These are phyloP conservation scores for Temnothorax curvispinosus DNA, from an alignment of 1,140 invertebrate genomes.

Conservation along the genomic window DNA sequence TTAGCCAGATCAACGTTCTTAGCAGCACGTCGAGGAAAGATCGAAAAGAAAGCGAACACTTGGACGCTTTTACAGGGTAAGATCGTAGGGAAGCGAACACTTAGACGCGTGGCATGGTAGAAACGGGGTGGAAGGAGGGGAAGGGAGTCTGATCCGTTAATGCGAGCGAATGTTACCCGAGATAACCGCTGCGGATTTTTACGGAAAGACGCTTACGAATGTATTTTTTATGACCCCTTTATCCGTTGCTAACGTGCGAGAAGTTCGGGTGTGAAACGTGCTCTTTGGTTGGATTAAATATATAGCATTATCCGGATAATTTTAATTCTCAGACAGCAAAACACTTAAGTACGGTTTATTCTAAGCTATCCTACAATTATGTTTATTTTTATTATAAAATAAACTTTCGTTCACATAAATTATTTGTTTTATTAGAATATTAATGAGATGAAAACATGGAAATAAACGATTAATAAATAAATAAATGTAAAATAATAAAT, in stretches of 20 bases:
- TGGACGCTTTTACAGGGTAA: conserved; percentile 27
- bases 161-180: conserved; percentile 37
- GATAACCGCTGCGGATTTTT: conserved; percentile 67
- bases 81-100: conserved; percentile 11
- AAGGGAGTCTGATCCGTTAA: conserved; percentile 24
- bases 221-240: conserved; percentile 77
- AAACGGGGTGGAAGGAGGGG: neutral
- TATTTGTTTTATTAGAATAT: neutral
- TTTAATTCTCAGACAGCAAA: conserved; percentile 22
- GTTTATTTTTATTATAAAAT: conserved; percentile 3
- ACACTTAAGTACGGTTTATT: neutral
- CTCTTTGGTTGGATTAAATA: conserved; percentile 61
- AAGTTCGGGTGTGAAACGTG: conserved; percentile 44
- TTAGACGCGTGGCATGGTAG: neutral
- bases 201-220: conserved; percentile 72
- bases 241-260: conserved; percentile 62
- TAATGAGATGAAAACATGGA: neutral
- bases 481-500: neutral
- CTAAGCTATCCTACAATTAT: neutral
- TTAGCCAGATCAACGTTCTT: conserved; percentile 47
- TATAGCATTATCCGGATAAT: conserved; percentile 53
- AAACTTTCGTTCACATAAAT: neutral
- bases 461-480: neutral
- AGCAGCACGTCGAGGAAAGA: neutral
- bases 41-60: conserved; percentile 12